phyloP scores from a whole-genome alignment of 2,113 vertebrate genomes.

The Tragelaphus scriptus region DNA sequence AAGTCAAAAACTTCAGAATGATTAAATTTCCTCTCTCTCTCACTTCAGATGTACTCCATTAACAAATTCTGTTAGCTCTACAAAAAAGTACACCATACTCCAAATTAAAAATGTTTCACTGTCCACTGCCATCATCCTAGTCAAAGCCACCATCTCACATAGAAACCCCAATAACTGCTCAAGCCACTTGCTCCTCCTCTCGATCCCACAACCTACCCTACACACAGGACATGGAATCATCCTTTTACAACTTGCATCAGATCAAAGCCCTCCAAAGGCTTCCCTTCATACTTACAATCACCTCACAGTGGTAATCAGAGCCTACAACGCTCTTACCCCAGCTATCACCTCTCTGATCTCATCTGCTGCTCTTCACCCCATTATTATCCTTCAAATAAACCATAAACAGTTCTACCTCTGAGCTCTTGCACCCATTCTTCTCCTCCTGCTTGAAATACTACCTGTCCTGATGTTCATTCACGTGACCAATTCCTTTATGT shows the following conservation, averaged over 20 bases:
- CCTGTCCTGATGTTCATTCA: not conserved
- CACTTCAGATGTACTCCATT: not conserved
- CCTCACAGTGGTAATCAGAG: not conserved
- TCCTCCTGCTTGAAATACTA: not conserved
- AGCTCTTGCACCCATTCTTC: not conserved
- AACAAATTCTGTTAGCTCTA: not conserved
- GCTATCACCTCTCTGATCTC: not conserved
- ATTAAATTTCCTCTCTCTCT: not conserved
- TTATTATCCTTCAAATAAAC: not conserved
- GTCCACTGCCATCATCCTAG: not conserved
- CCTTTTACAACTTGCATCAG: not conserved
- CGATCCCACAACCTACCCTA: not conserved
- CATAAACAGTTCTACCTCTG: not conserved
- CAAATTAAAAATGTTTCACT: not conserved
- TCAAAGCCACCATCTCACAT: not conserved
- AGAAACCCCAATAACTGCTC: not conserved
- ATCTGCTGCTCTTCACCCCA: not conserved
- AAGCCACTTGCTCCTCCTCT: not conserved
- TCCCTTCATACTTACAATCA: not conserved
- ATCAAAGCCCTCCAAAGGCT: not conserved
- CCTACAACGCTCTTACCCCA: not conserved
- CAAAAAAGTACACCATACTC: not conserved
- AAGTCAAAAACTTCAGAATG: not conserved
- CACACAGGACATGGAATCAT: not conserved
- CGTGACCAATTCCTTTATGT: not conserved